phyloP scores from a whole-genome alignment of 2,888 invertebrate genomes.

The Horisme vitalbata region DNA sequence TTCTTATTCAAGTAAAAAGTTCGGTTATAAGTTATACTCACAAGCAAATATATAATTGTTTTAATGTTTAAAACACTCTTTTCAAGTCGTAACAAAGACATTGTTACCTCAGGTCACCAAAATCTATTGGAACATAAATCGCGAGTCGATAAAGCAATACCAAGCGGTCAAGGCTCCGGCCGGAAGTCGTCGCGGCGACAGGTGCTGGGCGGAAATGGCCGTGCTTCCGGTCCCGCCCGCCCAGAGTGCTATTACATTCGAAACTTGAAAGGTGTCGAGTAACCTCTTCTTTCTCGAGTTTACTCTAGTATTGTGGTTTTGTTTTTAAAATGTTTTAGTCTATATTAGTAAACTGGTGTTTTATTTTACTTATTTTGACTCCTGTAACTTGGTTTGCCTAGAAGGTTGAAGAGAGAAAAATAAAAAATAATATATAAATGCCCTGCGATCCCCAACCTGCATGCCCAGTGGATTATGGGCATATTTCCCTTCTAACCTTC shows the following conservation, averaged over 20 bases:
- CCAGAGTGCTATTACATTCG: constrained; percentile 25
- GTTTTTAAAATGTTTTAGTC: neutral
- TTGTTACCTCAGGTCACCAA: constrained; percentile 11
- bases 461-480: too few species aligned
- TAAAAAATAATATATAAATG: too few species aligned
- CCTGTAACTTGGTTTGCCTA: too few species aligned
- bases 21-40: too few species aligned
- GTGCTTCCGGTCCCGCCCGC: constrained; percentile 53
- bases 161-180: constrained; percentile 55
- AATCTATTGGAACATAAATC: constrained; percentile 20
- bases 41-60: too few species aligned
- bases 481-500: too few species aligned
- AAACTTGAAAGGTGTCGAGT: constrained; percentile 27
- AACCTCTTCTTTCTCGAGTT: constrained; percentile 12
- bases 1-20: too few species aligned
- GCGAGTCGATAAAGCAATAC: constrained; percentile 29
- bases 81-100: constrained; percentile 17
- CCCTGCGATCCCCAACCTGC: too few species aligned
- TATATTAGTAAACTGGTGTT: too few species aligned
- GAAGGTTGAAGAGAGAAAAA: too few species aligned
- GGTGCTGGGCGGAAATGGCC: constrained; percentile 72
- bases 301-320: constrained; percentile 11
- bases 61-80: neutral
- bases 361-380: too few species aligned
- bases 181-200: constrained; percentile 69